These are phyloP conservation scores for Chloropsis hardwickii DNA, from an alignment of 2,113 vertebrate genomes.

Conservation along the genomic window DNA sequence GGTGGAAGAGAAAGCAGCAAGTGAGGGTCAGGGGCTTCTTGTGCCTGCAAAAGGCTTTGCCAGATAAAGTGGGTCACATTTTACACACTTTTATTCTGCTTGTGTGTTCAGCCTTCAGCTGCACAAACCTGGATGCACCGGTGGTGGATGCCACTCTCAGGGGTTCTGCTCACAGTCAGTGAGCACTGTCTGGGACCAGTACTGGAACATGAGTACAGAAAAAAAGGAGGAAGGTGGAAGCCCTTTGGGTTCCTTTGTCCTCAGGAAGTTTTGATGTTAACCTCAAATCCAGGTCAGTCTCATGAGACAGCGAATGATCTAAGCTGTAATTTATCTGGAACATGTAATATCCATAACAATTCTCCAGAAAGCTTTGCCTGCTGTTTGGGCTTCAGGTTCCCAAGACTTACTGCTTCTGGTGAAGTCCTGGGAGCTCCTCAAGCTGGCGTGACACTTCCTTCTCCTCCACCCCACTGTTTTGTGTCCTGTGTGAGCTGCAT, in stretches of 20 bases:
- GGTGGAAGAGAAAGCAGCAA: neutral
- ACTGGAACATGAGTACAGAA: neutral
- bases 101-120: neutral
- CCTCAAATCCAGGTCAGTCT: neutral
- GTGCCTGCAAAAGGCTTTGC: neutral
- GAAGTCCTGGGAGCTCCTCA: neutral
- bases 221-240: neutral
- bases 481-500: neutral
- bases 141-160: neutral
- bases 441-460: neutral
- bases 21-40: neutral
- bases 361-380: neutral
- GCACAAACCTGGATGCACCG: neutral
- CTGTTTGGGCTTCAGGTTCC: neutral
- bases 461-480: neutral
- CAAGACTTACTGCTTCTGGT: neutral
- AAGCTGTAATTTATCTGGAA: neutral
- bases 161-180: neutral
- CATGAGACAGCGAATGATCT: accelerated
- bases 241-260: neutral
- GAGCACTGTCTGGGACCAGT: neutral
- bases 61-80: neutral
- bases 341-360: neutral
- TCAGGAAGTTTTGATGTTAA: neutral
- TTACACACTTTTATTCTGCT: neutral